Evolutionary conservation across 2,888 invertebrate genomes (phyloP).

Genomic region (Anoplius nigerrimus): DNA sequence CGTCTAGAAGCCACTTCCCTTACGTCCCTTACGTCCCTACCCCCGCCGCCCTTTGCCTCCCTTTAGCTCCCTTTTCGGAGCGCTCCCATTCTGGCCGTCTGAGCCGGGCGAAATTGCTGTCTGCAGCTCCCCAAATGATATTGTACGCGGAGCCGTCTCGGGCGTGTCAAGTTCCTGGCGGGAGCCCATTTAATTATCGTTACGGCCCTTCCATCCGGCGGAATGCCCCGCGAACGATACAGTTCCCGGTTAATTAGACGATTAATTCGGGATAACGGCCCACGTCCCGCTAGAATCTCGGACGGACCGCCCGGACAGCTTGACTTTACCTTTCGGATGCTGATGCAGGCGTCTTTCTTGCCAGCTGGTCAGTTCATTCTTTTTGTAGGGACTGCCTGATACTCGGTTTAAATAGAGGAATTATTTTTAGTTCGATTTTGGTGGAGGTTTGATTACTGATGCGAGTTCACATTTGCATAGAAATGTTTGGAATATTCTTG

Average conservation of each 20-base stretch:
- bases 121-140: constrained; percentile 47
- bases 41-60: background rate
- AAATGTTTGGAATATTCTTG: too few relatives aligned
- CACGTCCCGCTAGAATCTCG: constrained; percentile 29
- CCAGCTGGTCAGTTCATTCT: too few relatives aligned
- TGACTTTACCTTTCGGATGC: too few relatives aligned
- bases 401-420: too few relatives aligned
- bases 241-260: constrained; percentile 10
- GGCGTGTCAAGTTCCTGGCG: constrained; percentile 12
- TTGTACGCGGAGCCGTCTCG: constrained; percentile 30
- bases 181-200: constrained; percentile 28
- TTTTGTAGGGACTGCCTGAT: too few relatives aligned
- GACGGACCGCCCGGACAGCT: too few relatives aligned
- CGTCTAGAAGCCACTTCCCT: too few relatives aligned
- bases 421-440: too few relatives aligned
- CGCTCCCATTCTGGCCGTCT: constrained; percentile 22
- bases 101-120: constrained; percentile 50
- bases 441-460: too few relatives aligned
- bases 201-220: constrained; percentile 11
- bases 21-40: too few relatives aligned
- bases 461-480: too few relatives aligned
- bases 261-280: constrained; percentile 18
- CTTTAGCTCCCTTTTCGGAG: constrained; percentile 27
- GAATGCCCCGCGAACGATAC: background rate
- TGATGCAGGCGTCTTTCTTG: too few relatives aligned